phyloP scores from a whole-genome alignment of 2,888 invertebrate genomes.

The Frankliniella intonsa region DNA sequence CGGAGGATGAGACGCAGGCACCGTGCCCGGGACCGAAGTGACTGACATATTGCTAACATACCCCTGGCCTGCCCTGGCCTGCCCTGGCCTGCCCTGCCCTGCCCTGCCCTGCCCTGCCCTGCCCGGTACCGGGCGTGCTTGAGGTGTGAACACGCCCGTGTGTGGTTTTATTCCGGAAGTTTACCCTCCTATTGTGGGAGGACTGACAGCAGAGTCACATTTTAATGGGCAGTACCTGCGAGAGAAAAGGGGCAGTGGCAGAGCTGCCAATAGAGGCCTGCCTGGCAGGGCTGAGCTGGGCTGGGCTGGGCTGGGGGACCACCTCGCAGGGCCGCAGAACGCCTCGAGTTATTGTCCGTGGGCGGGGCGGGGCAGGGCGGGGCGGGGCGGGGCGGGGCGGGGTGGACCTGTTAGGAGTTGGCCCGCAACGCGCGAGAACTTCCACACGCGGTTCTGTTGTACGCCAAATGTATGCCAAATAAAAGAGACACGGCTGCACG shows the following conservation, averaged over 20 bases:
- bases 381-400: too few species aligned
- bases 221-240: slow-evolving; percentile 1
- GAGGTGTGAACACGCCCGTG: slow-evolving; percentile 16
- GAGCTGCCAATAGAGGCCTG: background rate
- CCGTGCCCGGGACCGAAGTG: background rate
- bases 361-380: too few species aligned
- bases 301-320: background rate
- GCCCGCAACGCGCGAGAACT: too few species aligned
- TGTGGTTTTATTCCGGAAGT: slow-evolving; percentile 15
- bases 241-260: background rate
- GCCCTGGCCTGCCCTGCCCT: background rate
- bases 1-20: slow-evolving; percentile 15
- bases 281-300: background rate
- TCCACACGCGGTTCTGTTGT: too few species aligned
- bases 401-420: too few species aligned
- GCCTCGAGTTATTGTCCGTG: too few species aligned
- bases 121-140: background rate
- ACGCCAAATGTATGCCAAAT: too few species aligned
- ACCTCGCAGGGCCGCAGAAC: too few species aligned
- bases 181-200: background rate
- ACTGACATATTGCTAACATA: slow-evolving; percentile 17
- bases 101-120: background rate
- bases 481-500: too few species aligned
- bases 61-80: background rate
- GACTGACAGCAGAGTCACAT: slow-evolving; percentile 12